Conservation (phyloP, 1,140 invertebrate species). For the Brachionus plicatilis region DNA sequence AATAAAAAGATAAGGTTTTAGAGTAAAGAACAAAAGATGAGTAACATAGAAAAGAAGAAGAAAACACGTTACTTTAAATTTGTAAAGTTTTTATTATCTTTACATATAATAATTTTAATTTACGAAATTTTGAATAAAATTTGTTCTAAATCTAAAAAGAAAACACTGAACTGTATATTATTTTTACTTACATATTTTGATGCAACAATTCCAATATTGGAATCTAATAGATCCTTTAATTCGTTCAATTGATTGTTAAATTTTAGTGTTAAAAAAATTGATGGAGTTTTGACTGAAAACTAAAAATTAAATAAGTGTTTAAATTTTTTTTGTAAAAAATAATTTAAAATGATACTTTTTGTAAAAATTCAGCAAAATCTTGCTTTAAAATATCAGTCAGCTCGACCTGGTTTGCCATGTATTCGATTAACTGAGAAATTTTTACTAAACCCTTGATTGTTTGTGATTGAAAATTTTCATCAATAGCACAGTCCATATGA, state of each 20-base stretch:
- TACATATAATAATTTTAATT: no score
- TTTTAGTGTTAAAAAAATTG: background rate
- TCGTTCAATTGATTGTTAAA: background rate
- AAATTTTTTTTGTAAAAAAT: background rate
- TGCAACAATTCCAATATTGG: background rate
- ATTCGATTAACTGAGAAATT: background rate
- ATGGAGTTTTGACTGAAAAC: background rate
- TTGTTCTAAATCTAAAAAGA: background rate
- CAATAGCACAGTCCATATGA: background rate
- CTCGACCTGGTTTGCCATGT: background rate
- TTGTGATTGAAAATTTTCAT: background rate
- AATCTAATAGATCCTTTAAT: background rate
- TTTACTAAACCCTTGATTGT: background rate
- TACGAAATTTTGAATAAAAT: no score
- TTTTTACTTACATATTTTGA: constrained; percentile 3
- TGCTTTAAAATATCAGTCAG: background rate
- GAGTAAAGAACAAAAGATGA: no score
- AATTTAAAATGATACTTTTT: background rate
- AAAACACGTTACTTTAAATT: no score
- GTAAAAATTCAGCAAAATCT: constrained; percentile 25
- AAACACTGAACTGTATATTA: background rate
- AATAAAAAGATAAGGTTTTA: no score
- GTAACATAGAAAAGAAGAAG: no score
- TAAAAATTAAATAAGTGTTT: background rate
- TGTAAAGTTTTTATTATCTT: no score